phyloP scores from a whole-genome alignment of 2,113 vertebrate genomes.

The Sisor rabdophorus region DNA sequence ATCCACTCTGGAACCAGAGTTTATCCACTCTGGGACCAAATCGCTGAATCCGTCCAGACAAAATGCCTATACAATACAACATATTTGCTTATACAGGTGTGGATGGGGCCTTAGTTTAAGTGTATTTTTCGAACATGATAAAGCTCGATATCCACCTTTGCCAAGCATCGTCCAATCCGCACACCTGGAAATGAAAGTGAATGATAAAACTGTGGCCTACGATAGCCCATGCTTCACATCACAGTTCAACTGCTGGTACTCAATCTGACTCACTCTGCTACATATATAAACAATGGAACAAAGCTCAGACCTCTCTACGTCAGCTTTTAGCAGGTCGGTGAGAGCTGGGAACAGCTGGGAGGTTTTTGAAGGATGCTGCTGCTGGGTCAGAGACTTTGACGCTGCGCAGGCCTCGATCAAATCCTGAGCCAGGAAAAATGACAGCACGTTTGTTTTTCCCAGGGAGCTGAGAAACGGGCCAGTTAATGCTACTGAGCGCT shows the following conservation, averaged over 20 bases:
- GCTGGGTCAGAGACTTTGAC: conserved; percentile 24
- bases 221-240: neutral
- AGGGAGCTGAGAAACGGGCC: conserved; percentile 18
- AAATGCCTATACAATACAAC: too few species aligned
- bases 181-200: conserved; percentile 15
- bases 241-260: conserved; percentile 14
- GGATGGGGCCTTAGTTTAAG: too few species aligned
- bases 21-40: too few species aligned
- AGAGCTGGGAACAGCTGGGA: conserved; percentile 36
- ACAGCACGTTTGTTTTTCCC: conserved; percentile 25
- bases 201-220: neutral
- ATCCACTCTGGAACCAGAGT: too few species aligned
- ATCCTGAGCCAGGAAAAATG: conserved; percentile 23
- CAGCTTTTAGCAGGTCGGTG: conserved; percentile 32
- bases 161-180: neutral
- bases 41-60: too few species aligned
- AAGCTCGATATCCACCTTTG: neutral
- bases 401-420: conserved; percentile 31
- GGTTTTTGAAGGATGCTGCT: conserved; percentile 37
- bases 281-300: conserved; percentile 25
- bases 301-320: conserved; percentile 19
- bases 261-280: conserved; percentile 11
- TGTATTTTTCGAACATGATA: neutral
- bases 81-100: too few species aligned
- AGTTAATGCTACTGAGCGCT: conserved; percentile 19